Percentiles rank a stretch among this genome's conserved stretches.
phyloP scores from a whole-genome alignment of 2,888 invertebrate species.

The Sminthurides aquaticus region DNA sequence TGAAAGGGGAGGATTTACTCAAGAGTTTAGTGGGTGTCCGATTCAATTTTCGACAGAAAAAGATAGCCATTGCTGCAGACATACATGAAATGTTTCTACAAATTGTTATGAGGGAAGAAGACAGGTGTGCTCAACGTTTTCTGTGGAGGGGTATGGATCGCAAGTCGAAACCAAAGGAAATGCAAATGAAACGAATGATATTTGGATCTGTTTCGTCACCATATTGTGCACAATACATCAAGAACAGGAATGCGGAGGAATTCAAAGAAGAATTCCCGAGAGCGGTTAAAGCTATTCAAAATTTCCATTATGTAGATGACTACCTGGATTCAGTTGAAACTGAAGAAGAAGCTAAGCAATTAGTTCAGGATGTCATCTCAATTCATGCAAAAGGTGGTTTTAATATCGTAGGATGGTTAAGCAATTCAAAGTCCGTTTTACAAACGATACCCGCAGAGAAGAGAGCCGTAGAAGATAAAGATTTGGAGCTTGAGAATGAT shows the following conservation, averaged over 20 bases:
- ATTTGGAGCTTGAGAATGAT: background rate
- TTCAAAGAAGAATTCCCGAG: conserved; percentile 10
- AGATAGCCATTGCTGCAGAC: background rate
- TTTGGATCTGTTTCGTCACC: conserved; percentile 31
- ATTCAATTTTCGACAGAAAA: conserved; percentile 2
- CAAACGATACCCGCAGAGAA: conserved; percentile 10
- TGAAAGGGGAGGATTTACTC: conserved; percentile 24
- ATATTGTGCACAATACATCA: conserved; percentile 18
- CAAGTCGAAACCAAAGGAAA: background rate
- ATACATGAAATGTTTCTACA: conserved; percentile 28
- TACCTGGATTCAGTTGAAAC: conserved; percentile 13
- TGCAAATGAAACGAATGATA: conserved; percentile 16
- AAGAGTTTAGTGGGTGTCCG: background rate
- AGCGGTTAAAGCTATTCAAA: conserved; percentile 13
- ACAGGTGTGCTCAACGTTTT: conserved; percentile 25
- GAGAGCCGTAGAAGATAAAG: background rate
- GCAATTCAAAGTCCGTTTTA: conserved; percentile 5
- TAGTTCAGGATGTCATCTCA: conserved; percentile 11
- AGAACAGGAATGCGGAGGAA: conserved; percentile 26
- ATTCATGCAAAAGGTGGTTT: conserved; percentile 6
- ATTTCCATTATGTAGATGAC: conserved; percentile 23
- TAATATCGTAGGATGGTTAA: conserved; percentile 13
- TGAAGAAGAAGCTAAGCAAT: conserved; percentile 15
- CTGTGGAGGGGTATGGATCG: conserved; percentile 25
- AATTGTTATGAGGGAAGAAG: conserved; percentile 19